Percentiles rank a stretch among this genome's conserved stretches.
These are phyloP conservation scores for Pitangus sulphuratus DNA, from an alignment of 2,797 vertebrate genomes.

Conservation along the genomic window DNA sequence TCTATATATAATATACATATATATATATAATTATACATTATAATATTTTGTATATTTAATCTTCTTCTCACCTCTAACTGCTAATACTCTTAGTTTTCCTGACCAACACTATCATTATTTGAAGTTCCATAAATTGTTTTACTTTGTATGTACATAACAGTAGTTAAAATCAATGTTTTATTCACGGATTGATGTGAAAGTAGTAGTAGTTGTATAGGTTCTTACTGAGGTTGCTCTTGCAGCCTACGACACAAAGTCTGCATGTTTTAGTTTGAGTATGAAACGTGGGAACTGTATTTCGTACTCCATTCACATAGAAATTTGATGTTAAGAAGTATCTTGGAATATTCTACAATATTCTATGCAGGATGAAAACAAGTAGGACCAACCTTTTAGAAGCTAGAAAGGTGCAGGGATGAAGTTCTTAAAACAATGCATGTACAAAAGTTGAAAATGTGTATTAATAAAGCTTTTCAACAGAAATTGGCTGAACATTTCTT, in stretches of 20 bases:
- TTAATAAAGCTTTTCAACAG: neutral
- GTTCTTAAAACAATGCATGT: neutral
- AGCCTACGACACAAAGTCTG: neutral
- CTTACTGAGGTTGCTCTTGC: neutral
- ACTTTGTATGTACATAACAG: neutral
- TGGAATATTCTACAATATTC: neutral
- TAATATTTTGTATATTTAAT: neutral
- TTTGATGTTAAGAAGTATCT: neutral
- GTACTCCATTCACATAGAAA: neutral
- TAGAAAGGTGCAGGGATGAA: neutral
- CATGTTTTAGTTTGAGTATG: neutral
- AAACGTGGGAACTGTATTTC: neutral
- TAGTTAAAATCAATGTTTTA: neutral
- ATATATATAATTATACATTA: neutral
- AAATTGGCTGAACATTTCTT: neutral
- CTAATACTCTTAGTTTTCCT: neutral
- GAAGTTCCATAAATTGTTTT: neutral
- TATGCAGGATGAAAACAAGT: neutral
- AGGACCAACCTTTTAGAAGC: neutral
- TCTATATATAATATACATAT: neutral
- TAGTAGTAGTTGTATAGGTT: neutral
- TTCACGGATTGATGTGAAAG: neutral
- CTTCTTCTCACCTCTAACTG: neutral
- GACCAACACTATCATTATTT: neutral
- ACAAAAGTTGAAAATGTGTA: neutral